phyloP scores from a whole-genome alignment of 2,113 vertebrate species.

The Neogale vison region DNA sequence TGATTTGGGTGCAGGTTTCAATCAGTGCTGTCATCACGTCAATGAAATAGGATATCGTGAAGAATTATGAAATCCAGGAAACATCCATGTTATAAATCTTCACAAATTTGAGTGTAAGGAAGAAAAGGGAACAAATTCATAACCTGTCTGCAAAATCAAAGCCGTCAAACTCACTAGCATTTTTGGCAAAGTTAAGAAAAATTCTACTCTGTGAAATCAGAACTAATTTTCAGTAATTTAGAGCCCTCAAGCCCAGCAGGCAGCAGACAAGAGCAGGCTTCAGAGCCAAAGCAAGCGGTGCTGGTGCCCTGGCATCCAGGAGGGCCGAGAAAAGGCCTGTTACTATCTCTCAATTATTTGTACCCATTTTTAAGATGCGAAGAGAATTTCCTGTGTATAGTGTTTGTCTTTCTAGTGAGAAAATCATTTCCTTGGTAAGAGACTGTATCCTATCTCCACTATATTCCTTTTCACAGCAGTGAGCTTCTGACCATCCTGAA shows the following conservation, averaged over 20 bases:
- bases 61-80: background rate
- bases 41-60: background rate
- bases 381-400: background rate
- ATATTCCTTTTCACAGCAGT: no score
- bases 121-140: background rate
- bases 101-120: background rate
- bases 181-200: background rate
- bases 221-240: background rate
- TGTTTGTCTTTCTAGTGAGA: background rate
- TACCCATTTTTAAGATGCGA: background rate
- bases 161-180: background rate
- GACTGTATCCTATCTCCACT: no score
- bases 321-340: background rate
- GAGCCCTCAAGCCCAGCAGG: constrained; percentile 30
- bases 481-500: rapidly evolving
- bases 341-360: background rate
- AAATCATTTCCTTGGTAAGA: background rate
- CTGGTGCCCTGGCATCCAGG: background rate
- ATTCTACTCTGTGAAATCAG: background rate
- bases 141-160: background rate
- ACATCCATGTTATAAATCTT: background rate
- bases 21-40: background rate
- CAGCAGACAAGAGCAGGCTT: constrained; percentile 40
- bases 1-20: background rate
- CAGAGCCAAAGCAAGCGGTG: background rate